Base-by-base conservation (phyloP, 2,888 invertebrate genomes). In the Hoplodrina ambigua region DNA sequence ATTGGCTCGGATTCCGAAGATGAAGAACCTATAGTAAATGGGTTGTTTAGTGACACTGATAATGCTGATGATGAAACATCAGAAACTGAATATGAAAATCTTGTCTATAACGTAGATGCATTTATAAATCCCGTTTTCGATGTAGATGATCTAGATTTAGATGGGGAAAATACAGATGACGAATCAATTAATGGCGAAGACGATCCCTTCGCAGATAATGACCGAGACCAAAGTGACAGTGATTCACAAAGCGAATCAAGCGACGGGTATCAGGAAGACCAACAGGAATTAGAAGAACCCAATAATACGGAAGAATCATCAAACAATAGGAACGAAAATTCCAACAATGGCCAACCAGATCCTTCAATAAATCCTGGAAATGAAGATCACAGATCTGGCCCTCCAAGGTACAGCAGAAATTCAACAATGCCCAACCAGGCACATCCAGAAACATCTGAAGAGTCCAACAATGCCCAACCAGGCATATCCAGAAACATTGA, bases 41-140 rank as follows among this genome's bases (percentile, higher is more conserved):
- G 1, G 7, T 20, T 50, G 4, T 2, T 46, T 37, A 44, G 20
- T 1, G 33, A 56, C 0, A 15, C 37, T 11, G 37, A 57, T 54
- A 19, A 46, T 2, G 46, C 13, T 8, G 75, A 72, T 8, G 41
- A 41, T n/a, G 68, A 54, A 25, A 20, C 41, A 8, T 54, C 57
- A 1, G 46, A 71, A 4, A n/a, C 17, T 50, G 54, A 59, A 0
- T 25, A 25, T 25, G 37, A 56, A 2, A 17, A 25, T 2, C 0
- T 13, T 2, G n/a, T 11, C 3, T 8, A 7, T 6, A 13, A 49
- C 3, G 19, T 17, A 46, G 55, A 59, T 0, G 33, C 4, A 30
- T 4, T 46, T 0, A 0, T 46, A 2, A 49, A 71, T 41, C 69
- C 52, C 19, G 10, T 53, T 3, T 13, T 4, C 20, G 1, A 53